These are phyloP conservation scores for Coreius guichenoti DNA, from an alignment of 2,797 vertebrate genomes.

Conservation along the genomic window DNA sequence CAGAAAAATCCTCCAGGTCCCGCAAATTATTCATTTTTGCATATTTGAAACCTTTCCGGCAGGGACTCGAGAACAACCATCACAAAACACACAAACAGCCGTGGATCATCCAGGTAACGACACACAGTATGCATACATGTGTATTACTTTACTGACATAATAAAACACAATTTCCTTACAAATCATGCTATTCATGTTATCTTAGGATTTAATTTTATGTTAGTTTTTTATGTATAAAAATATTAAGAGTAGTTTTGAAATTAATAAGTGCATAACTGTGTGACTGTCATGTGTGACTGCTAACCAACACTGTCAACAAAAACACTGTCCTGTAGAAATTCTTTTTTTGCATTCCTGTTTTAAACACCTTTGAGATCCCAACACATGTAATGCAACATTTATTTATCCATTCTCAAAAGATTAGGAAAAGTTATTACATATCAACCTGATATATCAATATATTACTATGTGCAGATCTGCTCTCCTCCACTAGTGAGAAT, in stretches of 20 bases:
- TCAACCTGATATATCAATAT: neutral
- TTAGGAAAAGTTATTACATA: neutral
- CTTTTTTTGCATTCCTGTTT: neutral
- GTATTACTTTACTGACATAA: no score
- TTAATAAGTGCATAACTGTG: neutral
- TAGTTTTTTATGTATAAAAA: neutral
- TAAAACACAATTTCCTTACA: no score
- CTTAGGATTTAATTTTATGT: neutral
- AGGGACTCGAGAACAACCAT: no score
- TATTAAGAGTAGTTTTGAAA: neutral
- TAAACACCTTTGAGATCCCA: neutral
- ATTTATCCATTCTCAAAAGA: neutral
- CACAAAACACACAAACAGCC: no score
- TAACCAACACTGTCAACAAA: neutral
- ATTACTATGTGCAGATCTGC: neutral
- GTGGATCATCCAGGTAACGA: no score
- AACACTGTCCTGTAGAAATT: neutral
- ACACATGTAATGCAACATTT: neutral
- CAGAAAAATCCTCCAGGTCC: no score
- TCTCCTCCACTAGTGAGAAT: neutral
- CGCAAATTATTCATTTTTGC: no score
- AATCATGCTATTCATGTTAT: neutral
- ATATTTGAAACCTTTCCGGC: no score
- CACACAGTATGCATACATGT: no score
- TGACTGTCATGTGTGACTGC: neutral